Evolutionary conservation across 1,140 invertebrate genomes (phyloP), one percentile per base, ranked within the genome.

Genomic region (Aphelinus certus): DNA sequence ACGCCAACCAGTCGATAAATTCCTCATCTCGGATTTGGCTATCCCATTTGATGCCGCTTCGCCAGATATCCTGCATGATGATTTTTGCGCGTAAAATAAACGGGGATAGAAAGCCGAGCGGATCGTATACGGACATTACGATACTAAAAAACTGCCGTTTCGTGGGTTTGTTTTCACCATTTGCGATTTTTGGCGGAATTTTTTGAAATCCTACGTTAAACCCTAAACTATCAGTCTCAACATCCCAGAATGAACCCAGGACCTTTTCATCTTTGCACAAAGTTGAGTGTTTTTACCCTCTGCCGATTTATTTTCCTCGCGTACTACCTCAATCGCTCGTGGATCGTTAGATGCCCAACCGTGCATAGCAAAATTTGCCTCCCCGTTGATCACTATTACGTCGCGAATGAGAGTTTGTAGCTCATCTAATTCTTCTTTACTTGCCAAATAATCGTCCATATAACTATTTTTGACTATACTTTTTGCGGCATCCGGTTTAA

Each of bases 61-160:
- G 53, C 81, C 79, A 81, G 7, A 77, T 64, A 7, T 79, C 68
- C 72, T 82, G 80, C 5, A 79, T 49, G n/a, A 82, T 7, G 3
- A 79, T 81, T 76, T 79, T 78, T 0, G 71, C 68, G 42, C 57
- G 42, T 7, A 80, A 62, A 3, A 68, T 73, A 6, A 75, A 68
- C 42, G 76, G 66, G 1, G 74, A 77, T 66, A 82, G 68, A 62
- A 80, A 72, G 5, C 82, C 79, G 3, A 81, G 63, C 1, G 79
- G 79, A 71, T 83, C 81, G 70, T 75, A 81, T 10, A 81, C 56
- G 0, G 80, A 80, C 81, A 82, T 82, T 0, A 81, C 70, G 10
- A 76, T 70, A 42, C 61, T 57, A n/a, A 64, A 61, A 58, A 69
- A 57, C 66, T 67, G 77, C 56, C 63, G 73, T 72, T 64, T 80